Base-by-base conservation (phyloP, 2,113 vertebrate genomes). In the Beaufortia kweichowensis region DNA sequence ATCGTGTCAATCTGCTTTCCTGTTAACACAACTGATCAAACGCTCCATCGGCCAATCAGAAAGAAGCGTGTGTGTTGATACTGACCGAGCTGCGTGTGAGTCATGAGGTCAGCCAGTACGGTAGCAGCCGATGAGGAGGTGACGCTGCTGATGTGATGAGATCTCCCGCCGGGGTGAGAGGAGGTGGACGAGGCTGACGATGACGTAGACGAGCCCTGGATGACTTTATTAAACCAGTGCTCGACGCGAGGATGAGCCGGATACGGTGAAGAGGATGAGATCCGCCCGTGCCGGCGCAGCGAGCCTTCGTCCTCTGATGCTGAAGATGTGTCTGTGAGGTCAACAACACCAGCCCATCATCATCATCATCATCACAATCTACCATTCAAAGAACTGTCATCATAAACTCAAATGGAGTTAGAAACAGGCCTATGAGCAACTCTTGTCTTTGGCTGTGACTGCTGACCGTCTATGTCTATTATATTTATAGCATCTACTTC, bases 221-320 rank as follows among this genome's bases (percentile, higher is more conserved):
- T 91, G 87, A 95, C 96, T 66, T 91, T 91, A 90, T 94, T 96
- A 89, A 95, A 94, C 96, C 96, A 97, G 92, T 96, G 95, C 88
- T 97, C 96, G 71, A 94, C 89, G 83, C 90, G 91, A 76, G 94
- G 91, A 87, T 92, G 94, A 85, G 90, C 91, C 83, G 94, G 95
- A 90, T 94, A 93, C 83, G 93, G 92, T 61, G 95, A 93, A 86
- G 95, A 96, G 76, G 90, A 88, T 90, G 93, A 83, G 85, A 95
- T 91, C 86, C 91, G 94, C 90, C 94, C 94, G 70, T 94, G 95
- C 79, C 92, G 94, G 79, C 93, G 94, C 79, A 96, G 94, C 65
- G 96, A 96, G 84, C 95, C 95, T 92, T 98, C 97, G 88, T 98
- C 97, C 93, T 98, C 97, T 57, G 97, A 98, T 60, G 97, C 95